Conservation (phyloP, 2,113 vertebrate species). For the Coreoperca whiteheadi region DNA sequence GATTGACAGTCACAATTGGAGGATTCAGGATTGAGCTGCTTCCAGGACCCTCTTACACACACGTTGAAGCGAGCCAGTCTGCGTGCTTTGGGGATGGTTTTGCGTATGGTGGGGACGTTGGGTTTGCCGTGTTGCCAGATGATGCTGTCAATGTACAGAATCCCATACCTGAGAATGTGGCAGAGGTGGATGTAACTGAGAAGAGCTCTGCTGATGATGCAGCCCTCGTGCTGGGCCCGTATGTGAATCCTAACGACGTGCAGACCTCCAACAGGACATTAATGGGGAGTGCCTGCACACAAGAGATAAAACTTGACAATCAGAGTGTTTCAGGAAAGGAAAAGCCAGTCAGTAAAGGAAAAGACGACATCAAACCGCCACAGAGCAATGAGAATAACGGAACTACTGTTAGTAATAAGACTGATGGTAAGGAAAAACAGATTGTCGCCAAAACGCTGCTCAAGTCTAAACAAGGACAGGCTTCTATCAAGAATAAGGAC, state of each 20-base stretch:
- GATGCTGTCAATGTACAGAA: conserved; percentile 57
- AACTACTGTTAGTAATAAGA: conserved; percentile 42
- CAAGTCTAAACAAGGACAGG: conserved; percentile 72
- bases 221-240: conserved; percentile 73
- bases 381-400: conserved; percentile 50
- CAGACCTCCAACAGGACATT: conserved; percentile 78
- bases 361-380: conserved; percentile 34
- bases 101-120: conserved; percentile 55
- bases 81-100: conserved; percentile 57
- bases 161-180: conserved; percentile 67
- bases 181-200: conserved; percentile 57
- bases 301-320: conserved; percentile 69
- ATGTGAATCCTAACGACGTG: conserved; percentile 84
- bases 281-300: conserved; percentile 8
- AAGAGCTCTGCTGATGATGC: conserved; percentile 65
- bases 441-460: conserved; percentile 54
- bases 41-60: conserved; percentile 82
- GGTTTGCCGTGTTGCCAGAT: conserved; percentile 57
- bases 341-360: conserved; percentile 40
- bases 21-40: conserved; percentile 86
- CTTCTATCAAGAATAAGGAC: conserved; percentile 71
- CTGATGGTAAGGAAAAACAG: conserved; percentile 62
- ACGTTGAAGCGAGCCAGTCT: conserved; percentile 51
- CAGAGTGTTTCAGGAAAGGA: conserved; percentile 53
- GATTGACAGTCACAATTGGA: conserved; percentile 84